Base-by-base conservation (phyloP, 2,113 vertebrate species). In the Gobiocypris rarus region DNA sequence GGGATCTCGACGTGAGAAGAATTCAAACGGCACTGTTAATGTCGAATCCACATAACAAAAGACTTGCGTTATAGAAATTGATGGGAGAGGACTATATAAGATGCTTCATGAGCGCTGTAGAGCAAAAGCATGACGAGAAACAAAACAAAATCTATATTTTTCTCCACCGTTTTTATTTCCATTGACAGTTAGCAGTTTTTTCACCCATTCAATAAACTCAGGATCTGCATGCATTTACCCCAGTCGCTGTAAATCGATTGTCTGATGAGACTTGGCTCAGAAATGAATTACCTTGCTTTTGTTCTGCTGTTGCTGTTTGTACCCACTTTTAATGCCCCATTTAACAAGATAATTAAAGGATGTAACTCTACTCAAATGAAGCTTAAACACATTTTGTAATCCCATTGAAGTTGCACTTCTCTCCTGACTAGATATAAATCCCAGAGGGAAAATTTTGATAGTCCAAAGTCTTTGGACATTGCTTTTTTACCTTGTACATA, bases 31-130 rank as follows among this genome's bases (percentile, higher is more conserved):
- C 38, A 9, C 31, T 5, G 26, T 9, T 78, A 88, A 89, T 75
- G 76, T 84, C 87, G 75, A 77, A 74, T 26, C 76, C n/a, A 15
- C 63, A 48, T 88, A 88, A 89, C 82, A 88, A 85, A 45, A 48
- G 85, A 75, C 77, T 83, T 10, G 17, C 41, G 0, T 84, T 89
- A 89, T 75, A 83, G 31, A 88, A 87, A 82, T 75, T 82, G 85
- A 89, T 83, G 81, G 86, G 56, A 41, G 52, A 83, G 84, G 83
- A 86, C 83, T 75, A 61, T 74, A 82, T 67, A 14, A 38, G 75
- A 75, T 22, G 38, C 52, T 82, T 75, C 61, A 45, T 19, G n/a
- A 79, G 38, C 58, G 7, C 26, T 65, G 28, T 26, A 65, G 26
- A 31, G 61, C 61, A 65, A 65, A 65, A 41, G 65, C 34, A 69